Evolutionary conservation across 35 echinoderm and acorn worm species (phyloP).

Genomic region (Heliocidaris erythrogramma): DNA sequence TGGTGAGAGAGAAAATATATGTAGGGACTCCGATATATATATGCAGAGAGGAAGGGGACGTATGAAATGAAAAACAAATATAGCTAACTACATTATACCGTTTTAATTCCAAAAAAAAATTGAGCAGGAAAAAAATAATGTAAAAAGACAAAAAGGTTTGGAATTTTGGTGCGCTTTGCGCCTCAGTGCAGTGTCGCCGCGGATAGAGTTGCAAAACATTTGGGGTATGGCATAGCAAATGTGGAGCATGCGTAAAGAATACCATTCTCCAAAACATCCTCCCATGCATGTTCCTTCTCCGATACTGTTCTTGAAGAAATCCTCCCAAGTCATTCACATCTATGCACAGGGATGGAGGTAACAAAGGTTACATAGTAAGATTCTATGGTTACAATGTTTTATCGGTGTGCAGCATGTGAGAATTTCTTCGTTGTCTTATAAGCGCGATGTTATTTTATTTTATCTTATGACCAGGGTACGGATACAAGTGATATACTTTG

Average conservation of each 20-base stretch:
- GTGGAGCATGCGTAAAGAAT: neutral
- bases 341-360: neutral
- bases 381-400: neutral
- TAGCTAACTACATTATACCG: neutral
- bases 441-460: too few species aligned
- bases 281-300: neutral
- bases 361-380: neutral
- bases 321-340: neutral
- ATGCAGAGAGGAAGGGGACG: too few species aligned
- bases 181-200: neutral
- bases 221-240: neutral
- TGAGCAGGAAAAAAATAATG: neutral
- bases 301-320: neutral
- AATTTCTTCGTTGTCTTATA: too few species aligned
- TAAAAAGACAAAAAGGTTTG: neutral
- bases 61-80: too few species aligned
- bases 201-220: neutral
- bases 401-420: too few species aligned
- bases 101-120: neutral
- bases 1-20: too few species aligned
- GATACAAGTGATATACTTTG: too few species aligned
- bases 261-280: neutral
- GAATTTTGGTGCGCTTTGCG: neutral
- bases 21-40: too few species aligned
- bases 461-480: too few species aligned